A percentile compares a stretch with the other conserved stretches of the same genome.
phyloP scores from a whole-genome alignment of 2,113 vertebrate species.

The Speoplatyrhinus poulsoni region DNA sequence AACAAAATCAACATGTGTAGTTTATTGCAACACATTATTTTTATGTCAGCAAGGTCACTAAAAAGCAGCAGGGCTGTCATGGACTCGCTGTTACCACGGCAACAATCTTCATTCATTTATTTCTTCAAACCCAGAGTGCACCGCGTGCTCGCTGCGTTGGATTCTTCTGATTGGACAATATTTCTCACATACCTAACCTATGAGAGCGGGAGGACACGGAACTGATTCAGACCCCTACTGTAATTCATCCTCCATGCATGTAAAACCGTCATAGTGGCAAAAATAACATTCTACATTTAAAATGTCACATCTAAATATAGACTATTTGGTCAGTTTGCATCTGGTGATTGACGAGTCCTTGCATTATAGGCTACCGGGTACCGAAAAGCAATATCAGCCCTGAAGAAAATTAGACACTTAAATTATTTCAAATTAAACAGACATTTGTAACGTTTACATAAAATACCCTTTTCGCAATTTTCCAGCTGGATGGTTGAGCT shows the following conservation, averaged over 20 bases:
- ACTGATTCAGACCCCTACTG: neutral
- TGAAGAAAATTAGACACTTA: too few relatives aligned
- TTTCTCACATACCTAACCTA: conserved; percentile 38
- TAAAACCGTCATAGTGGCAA: too few relatives aligned
- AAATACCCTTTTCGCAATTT: conserved; percentile 37
- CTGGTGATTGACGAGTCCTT: neutral
- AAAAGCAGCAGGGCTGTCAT: neutral
- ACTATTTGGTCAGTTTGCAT: neutral
- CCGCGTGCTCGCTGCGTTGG: conserved; percentile 68
- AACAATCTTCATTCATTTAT: conserved; percentile 57
- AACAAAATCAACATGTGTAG: too few relatives aligned
- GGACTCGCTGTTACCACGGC: conserved; percentile 50
- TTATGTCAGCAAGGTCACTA: neutral
- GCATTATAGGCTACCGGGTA: neutral
- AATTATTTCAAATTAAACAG: neutral
- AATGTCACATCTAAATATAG: too few relatives aligned
- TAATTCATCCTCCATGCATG: neutral
- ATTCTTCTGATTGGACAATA: conserved; percentile 68
- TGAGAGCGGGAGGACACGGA: conserved; percentile 25
- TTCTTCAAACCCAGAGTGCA: conserved; percentile 37
- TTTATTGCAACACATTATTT: too few relatives aligned
- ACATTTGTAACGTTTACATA: neutral
- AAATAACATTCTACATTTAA: too few relatives aligned
- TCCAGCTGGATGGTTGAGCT: conserved; percentile 21
- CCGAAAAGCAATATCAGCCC: neutral